A percentile compares a stretch with the other conserved stretches of the same genome.
phyloP scores from a whole-genome alignment of 2,113 vertebrate species.

The Emydura subglobosa region DNA sequence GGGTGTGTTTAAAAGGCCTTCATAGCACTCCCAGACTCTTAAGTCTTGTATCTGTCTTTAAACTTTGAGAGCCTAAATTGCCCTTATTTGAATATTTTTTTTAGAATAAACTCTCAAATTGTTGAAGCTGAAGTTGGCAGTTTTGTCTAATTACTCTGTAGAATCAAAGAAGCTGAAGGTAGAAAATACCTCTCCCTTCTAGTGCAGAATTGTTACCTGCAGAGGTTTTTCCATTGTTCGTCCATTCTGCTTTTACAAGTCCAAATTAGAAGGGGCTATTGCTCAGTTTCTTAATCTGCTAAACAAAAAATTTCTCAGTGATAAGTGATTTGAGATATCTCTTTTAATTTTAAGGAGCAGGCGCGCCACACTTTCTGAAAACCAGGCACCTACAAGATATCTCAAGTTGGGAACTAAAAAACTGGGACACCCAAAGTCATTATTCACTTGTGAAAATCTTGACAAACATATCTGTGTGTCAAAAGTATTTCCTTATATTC shows the following conservation, averaged over 20 bases:
- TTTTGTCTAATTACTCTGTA: neutral
- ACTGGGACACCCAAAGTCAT: neutral
- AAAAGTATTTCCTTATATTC: neutral
- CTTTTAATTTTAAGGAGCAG: neutral
- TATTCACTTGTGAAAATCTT: rapidly evolving
- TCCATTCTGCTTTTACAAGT: neutral
- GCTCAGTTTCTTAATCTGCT: neutral
- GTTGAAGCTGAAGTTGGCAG: neutral
- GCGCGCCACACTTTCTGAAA: neutral
- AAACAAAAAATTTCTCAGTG: neutral
- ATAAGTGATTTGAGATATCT: neutral
- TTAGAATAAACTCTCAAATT: neutral
- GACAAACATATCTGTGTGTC: neutral
- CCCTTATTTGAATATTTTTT: neutral
- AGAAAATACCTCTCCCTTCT: neutral
- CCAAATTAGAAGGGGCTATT: neutral
- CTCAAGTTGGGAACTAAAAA: neutral
- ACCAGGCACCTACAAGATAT: neutral
- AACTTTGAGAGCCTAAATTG: neutral
- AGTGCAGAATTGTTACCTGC: neutral
- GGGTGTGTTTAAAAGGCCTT: too few species aligned
- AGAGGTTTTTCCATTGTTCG: neutral
- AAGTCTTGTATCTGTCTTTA: neutral
- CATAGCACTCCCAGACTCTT: neutral
- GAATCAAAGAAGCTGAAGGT: neutral